Base-by-base conservation (phyloP, 35 echinoderm and acorn worm species). In the Patiria miniata region DNA sequence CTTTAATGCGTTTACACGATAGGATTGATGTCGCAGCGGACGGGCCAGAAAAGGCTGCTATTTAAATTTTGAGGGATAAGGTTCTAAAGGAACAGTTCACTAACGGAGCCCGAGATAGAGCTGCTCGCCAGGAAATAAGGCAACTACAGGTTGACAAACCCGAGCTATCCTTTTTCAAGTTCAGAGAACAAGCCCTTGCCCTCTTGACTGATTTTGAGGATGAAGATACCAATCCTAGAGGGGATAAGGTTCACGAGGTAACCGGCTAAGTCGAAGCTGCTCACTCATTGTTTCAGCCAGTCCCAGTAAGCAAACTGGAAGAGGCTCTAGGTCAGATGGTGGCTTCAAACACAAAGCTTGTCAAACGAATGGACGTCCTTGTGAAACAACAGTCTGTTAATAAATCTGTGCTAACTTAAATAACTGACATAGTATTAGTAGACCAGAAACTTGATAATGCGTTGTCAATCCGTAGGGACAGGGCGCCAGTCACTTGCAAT, bases 71-170 rank as follows among this genome's bases (percentile, higher is more conserved):
- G 30, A 83, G 21, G 51, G 65, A 83, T 33, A 36, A 78, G 7
- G 68, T 68, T 5, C 60, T 89, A 1, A 58, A 79, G 47, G 78
- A 79, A 16, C 77, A 57, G 40, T 78, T 87, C 32, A 51, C 58
- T 8, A 22, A 80, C 5, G 87, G 60, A 8, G 44, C 60, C 5
- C 73, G 18, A 15, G 87, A 79, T 1, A 39, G 12, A 33, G 36
- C 30, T 32, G 77, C 79, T 7, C 29, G 73, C 14, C n/a, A 76
- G 40, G 86, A 87, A 37, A 26, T 56, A 19, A 44, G 81, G 18
- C 22, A 52, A 56, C 22, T 53, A 16, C 30, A 56, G 7, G n/a
- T 56, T 83, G n/a, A 56, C 18, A 36, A 34, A 19, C 42, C 42
- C 36, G 79, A 26, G 32, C 17, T 29, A 3, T 39, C 40, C 17